These are phyloP conservation scores for Noctua janthina DNA, from an alignment of 2,888 invertebrate genomes.

Conservation along the genomic window DNA sequence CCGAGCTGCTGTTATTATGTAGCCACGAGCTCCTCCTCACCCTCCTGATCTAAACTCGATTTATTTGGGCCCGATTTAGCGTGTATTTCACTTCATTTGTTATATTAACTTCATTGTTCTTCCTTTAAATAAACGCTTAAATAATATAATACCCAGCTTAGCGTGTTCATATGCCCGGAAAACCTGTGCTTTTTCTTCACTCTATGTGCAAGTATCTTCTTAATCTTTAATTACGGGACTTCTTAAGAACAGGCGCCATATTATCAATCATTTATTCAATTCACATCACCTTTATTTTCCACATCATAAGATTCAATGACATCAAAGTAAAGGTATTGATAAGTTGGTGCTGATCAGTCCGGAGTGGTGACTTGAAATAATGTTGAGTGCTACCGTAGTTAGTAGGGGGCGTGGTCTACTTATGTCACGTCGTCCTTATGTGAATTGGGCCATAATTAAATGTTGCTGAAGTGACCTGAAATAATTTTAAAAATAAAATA, in stretches of 20 bases:
- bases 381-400: slow-evolving; percentile 49
- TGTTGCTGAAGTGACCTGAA: not conserved
- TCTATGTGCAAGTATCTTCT: slow-evolving; percentile 38
- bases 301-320: not conserved
- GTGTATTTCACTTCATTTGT: not conserved
- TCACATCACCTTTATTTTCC: slow-evolving; percentile 5
- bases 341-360: slow-evolving; percentile 22
- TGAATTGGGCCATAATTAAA: slow-evolving; percentile 34
- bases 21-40: too few species aligned
- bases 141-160: not conserved
- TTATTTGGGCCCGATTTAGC: not conserved
- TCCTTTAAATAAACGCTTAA: not conserved
- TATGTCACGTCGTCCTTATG: slow-evolving; percentile 22
- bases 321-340: not conserved
- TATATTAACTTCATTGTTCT: not conserved
- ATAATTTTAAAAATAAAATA: not conserved
- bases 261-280: not conserved
- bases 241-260: slow-evolving; percentile 48
- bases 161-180: not conserved
- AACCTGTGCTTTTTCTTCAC: slow-evolving; percentile 1
- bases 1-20: too few species aligned
- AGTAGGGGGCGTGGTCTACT: slow-evolving; percentile 47
- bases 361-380: slow-evolving; percentile 52
- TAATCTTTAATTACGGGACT: slow-evolving; percentile 48
- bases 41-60: not conserved